Conservation (phyloP, 2,797 vertebrate genomes). For the Anguilla pacifica region DNA sequence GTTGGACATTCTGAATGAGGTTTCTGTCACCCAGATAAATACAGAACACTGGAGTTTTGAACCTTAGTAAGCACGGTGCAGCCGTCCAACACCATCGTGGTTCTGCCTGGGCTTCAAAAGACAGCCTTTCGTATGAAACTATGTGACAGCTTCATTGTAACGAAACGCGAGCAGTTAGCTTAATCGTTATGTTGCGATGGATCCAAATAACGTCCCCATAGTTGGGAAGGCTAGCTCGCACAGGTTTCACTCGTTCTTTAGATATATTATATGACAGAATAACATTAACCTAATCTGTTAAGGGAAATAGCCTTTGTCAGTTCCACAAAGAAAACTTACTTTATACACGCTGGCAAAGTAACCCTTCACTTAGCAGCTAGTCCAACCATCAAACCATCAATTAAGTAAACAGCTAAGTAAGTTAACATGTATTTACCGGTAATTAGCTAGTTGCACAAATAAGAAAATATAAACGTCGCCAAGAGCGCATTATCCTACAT, state of each 20-base stretch:
- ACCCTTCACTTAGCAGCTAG: not conserved
- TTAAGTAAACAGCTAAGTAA: not conserved
- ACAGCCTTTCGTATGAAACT: not conserved
- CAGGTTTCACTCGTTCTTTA: not conserved
- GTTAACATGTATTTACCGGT: not conserved
- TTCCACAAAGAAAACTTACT: not conserved
- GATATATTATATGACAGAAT: not conserved
- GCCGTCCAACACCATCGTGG: not conserved
- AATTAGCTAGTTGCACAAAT: not conserved
- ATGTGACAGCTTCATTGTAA: not conserved
- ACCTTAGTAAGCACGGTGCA: not conserved
- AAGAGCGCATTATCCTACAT: not conserved
- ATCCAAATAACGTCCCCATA: not conserved
- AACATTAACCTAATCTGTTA: not conserved
- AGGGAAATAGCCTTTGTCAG: not conserved
- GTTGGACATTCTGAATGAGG: not conserved
- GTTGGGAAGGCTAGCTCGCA: not conserved
- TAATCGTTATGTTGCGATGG: not conserved
- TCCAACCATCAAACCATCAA: not conserved
- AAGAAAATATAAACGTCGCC: not conserved
- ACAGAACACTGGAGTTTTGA: not conserved
- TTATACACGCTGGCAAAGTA: not conserved
- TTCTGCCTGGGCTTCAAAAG: not conserved
- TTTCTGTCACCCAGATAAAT: not conserved
- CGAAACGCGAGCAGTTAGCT: not conserved